Evolutionary conservation across 2,797 vertebrate species (phyloP), one percentile per base, ranked within the genome.

Genomic region (Enteromius radiatus): DNA sequence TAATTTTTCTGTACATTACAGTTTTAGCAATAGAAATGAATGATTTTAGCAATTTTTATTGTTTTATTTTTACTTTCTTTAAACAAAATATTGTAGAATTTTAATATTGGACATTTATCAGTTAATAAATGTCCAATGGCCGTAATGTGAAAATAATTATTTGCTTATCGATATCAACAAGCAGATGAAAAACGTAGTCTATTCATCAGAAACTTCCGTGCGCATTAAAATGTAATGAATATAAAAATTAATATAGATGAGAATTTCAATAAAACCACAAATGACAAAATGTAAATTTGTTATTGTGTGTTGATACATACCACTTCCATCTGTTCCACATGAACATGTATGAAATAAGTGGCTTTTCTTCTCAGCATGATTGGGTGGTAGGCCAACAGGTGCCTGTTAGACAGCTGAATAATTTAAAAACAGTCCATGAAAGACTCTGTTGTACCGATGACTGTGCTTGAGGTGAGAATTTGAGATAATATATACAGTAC

Each of bases 401-500:
- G 61, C 21, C 41, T 68, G 9, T 41, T 38, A 36, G 21, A 63
- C 19, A 77, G 43, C 38, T 45, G 15, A 78, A 73, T 9, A 9
- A 68, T 75, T 69, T 12, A 26, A 67, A 45, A 43, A 38, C 5
- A 59, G 69, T n/a, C 12, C 21, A 19, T 65, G 47, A 75, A 67
- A 73, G 64, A 36, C 38, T 47, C 65, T n/a, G 38, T 41, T 67
- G 54, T 59, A 63, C 28, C 12, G 3, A 47, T 64, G 65, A 69
- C 36, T 64, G 23, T 2, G 14, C n/a, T 54, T 49, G 38, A 56
- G 47, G 38, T 79, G 76, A 85, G 28, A 74, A 74, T 74, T 79
- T 68, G 10, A 73, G 61, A 75, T 79, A 79, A 79, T 74, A 56
- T 76, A 76, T 71, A 68, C 84, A 36, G 80, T 82, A 82, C 79